Base-by-base conservation (phyloP, 2,797 vertebrate genomes). In the Eulemur mongoz region DNA sequence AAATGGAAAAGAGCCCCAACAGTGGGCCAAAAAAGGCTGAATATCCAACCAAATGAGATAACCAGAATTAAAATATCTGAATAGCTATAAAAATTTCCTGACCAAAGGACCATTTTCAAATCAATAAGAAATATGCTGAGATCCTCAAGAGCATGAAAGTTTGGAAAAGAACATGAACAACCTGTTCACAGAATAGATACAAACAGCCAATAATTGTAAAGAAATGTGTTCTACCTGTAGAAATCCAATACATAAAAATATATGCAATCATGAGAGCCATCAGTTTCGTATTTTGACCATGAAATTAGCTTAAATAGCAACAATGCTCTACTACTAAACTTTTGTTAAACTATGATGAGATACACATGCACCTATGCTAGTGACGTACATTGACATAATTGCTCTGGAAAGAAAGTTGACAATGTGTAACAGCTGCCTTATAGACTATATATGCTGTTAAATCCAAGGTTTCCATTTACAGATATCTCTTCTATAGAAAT, bases 61-160 rank as follows among this genome's bases (percentile, higher is more conserved):
- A 91, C 9, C 9, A 95, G 72, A 75, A 52, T 76, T 89, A 78
- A 94, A 94, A 85, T 70, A 78, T 50, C 80, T 84, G 81, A 89
- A 35, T 85, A 69, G 67, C 43, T 45, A 54, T 30, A 70, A 87
- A 84, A 86, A 40, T 75, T 85, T 84, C 20, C 10, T 69, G 45
- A 79, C 5, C 23, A 67, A 91, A 97, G 14, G 14, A 50, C 6
- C 23, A 8, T 93, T 90, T 93, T 61, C 43, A 92, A 61, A 45
- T 84, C n/a, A 81, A 23, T 72, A 85, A 72, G 22, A 83, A 81
- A 32, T 82, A 48, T 4, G 27, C 7, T 75, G 78, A 94, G 27
- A 45, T 65, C 30, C 13, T 15, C 23, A 91, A 59, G 3, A 93
- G 1, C 1, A 11, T 82, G 14, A 63, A 50, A 81, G 2, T 91